A percentile compares a stretch with the other conserved stretches of the same genome.
These are phyloP conservation scores for Unio delphinus DNA, from an alignment of 2,888 invertebrate genomes.

Conservation along the genomic window DNA sequence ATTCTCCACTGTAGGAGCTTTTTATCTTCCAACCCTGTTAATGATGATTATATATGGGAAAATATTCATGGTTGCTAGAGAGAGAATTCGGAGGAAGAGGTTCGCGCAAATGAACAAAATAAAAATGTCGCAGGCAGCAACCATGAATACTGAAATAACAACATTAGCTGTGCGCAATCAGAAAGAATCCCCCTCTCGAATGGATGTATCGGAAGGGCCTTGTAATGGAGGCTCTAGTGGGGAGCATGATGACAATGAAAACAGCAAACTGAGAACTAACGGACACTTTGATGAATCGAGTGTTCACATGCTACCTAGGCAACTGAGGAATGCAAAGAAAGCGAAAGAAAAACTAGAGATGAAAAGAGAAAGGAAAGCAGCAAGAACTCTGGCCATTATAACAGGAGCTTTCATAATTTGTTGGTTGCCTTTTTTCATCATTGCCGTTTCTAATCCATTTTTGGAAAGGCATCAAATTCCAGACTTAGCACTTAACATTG, in stretches of 20 bases:
- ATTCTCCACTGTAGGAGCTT: conserved; percentile 96
- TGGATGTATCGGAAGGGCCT: conserved; percentile 24
- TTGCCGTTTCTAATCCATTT: conserved; percentile 88
- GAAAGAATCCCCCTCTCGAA: conserved; percentile 20
- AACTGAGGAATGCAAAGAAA: conserved; percentile 37
- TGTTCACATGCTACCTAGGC: conserved; percentile 32
- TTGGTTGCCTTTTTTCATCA: conserved; percentile 96
- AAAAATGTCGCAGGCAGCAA: conserved; percentile 11
- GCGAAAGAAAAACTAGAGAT: conserved; percentile 67
- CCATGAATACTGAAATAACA: conserved; percentile 28
- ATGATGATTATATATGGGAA: conserved; percentile 97
- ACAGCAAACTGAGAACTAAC: conserved; percentile 29
- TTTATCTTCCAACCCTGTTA: conserved; percentile 94
- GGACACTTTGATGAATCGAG: conserved; percentile 28
- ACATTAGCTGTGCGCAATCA: conserved; percentile 25
- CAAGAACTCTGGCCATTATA: conserved; percentile 76
- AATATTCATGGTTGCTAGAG: conserved; percentile 92
- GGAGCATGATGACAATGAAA: conserved; percentile 43
- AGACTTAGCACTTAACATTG: conserved; percentile 65
- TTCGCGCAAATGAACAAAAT: conserved; percentile 46
- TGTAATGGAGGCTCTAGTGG: conserved; percentile 28
- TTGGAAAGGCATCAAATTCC: conserved; percentile 70
- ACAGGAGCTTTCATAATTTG: conserved; percentile 93
- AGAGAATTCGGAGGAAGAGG: conserved; percentile 79
- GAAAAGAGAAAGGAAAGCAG: conserved; percentile 70